Evolutionary conservation across 1,140 invertebrate genomes (phyloP), one percentile per base, ranked within the genome.

Genomic region (Campoletis sonorensis): DNA sequence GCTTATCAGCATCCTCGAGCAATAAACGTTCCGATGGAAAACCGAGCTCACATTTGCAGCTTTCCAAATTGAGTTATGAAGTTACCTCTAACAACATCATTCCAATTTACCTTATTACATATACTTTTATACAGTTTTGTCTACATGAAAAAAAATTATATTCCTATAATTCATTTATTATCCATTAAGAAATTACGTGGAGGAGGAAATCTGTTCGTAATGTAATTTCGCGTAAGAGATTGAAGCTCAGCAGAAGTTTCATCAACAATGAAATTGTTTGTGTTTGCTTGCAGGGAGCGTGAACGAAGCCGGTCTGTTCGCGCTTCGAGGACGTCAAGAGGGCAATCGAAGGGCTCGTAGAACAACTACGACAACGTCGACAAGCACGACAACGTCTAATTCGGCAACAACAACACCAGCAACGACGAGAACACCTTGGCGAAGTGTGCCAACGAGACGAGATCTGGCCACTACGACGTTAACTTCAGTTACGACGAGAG

Each of bases 261-360:
- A 30, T 8, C 16, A 49, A 10, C 72, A 85, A 86, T 79, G 61
- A 72, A 70, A 84, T 79, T 45, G 73, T 84, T 85, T 83, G 30
- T 83, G 85, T 82, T 26, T 78, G 84, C 89, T 90, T 54, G 64
- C 87, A 92, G 91, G 89, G 75, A 81, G 80, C 54, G 89, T 89
- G 84, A 91, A 91, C 86, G 91, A 92, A 81, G 89, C 91, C 33
- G 88, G 90, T 18, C 87, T 91, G 81, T 91, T 89, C 85, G 88
- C 88, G 30, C 80, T 91, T 8, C 90, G 90, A 1, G 88, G 88
- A n/a, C 87, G 88, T 82, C 89, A 91, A 84, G 90, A 90, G 72
- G 88, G 89, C 77, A 86, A 86, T 68, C 85, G 90, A 67, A 88
- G 90, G 71, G 77, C 82, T 54, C 89, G 89, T 85, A 90, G 87